Base-by-base conservation (phyloP, 2,888 invertebrate genomes). In the Lycaena phlaeas region DNA sequence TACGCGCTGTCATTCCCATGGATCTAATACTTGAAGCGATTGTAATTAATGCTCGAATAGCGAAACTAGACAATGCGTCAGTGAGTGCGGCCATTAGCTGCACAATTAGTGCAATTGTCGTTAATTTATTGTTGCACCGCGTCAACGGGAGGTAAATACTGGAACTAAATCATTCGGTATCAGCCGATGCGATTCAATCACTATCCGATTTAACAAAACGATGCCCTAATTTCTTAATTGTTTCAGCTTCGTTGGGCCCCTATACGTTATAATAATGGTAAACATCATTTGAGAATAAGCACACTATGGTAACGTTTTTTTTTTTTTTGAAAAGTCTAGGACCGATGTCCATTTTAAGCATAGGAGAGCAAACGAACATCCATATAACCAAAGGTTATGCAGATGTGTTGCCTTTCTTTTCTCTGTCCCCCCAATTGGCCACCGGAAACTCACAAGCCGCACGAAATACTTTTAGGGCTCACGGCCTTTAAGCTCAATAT, bases 101-200 rank as follows among this genome's bases (percentile, higher is more conserved):
- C 70, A 72, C 79, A 81, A 81, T 82, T 84, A 78, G 70, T 75
- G 75, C 79, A 79, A 81, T 81, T 79, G 79, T 71, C 65, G 70
- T 73, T 74, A 79, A 82, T 81, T 76, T 76, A 79, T 78, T 64
- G 68, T 66, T 52, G 65, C 39, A 43, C 54, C 60, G 63, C 60
- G 64, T 66, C 68, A 61, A 54, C 63, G 51, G 51, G 58, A 51
- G 53, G 49, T 51, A 54, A 57, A 57, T 51, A 47, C 42, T 48
- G 42, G 45, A 44, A 50, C 49, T 51, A 48, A 53, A 53, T 51
- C 50, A 53, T 53, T 52, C 50, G 39, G n/a, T n/a, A 49, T 49
- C 50, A 43, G 42, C 42, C 48, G 34, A 26, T 39, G 28, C 44
- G 42, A 30, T 17, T 39, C 29, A 30, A 38, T 31, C 39, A 40